phyloP scores from a whole-genome alignment of 2,888 invertebrate species.

The Orthosia incerta region DNA sequence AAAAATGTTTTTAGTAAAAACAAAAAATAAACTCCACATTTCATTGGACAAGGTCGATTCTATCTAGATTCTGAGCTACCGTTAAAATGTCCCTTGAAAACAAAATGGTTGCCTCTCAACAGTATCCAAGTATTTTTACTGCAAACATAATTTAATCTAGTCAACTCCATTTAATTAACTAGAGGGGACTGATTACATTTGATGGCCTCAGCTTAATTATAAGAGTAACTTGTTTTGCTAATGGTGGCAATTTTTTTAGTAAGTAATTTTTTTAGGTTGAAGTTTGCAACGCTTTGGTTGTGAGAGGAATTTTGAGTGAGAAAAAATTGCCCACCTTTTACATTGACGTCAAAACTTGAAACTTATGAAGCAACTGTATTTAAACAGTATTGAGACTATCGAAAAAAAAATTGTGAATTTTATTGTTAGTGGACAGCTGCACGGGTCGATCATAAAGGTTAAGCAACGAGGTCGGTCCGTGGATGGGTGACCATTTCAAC shows the following conservation, averaged over 20 bases:
- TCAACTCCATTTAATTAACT: constrained; percentile 41
- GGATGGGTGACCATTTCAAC: too few species aligned
- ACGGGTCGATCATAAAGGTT: too few species aligned
- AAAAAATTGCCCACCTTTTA: neutral
- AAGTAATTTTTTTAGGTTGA: neutral
- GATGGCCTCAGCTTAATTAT: constrained; percentile 33
- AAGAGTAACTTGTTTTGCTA: constrained; percentile 11
- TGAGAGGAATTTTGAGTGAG: constrained; percentile 6
- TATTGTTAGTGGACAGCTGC: neutral
- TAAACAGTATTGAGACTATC: too few species aligned
- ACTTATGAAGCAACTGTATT: neutral
- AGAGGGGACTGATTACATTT: constrained; percentile 29
- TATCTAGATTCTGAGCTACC: neutral
- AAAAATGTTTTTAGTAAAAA: neutral
- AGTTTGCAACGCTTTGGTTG: neutral
- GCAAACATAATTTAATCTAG: constrained; percentile 38
- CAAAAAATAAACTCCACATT: constrained; percentile 40
- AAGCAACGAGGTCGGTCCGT: too few species aligned
- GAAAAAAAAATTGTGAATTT: too few species aligned
- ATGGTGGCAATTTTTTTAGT: constrained; percentile 6
- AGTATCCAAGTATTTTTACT: constrained; percentile 9
- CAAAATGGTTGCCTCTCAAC: constrained; percentile 34
- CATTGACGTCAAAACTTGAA: neutral
- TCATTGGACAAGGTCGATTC: constrained; percentile 6
- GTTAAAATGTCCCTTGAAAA: constrained; percentile 11